Conservation (phyloP, 2,113 vertebrate species). For the Rhegmatorhina hoffmannsi region DNA sequence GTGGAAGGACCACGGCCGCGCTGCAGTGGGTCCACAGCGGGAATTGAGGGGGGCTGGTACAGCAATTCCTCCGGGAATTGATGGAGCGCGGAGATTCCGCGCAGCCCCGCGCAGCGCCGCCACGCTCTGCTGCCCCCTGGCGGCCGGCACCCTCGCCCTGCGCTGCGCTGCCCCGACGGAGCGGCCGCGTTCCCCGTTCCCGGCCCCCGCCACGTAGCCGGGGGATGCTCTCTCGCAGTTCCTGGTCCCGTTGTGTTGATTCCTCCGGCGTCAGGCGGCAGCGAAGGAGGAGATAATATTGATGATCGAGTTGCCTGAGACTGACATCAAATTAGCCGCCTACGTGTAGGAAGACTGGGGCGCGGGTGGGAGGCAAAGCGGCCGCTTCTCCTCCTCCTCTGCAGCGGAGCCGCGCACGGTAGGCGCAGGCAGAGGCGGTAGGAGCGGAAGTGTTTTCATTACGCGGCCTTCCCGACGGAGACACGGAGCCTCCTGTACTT, state of each 20-base stretch:
- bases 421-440: slow-evolving; percentile 66
- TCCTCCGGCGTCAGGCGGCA: slow-evolving; percentile 37
- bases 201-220: not conserved
- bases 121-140: slow-evolving; percentile 22
- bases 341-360: slow-evolving; percentile 74
- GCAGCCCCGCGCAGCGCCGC: not conserved
- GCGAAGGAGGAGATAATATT: slow-evolving; percentile 79
- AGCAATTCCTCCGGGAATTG: not conserved
- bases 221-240: not conserved
- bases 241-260: slow-evolving; percentile 11
- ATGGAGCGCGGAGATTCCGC: not conserved
- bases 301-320: slow-evolving; percentile 81
- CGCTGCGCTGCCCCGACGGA: not conserved
- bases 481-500: slow-evolving; percentile 84
- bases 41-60: not conserved
- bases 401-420: slow-evolving; percentile 70
- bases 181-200: not conserved
- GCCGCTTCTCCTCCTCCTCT: slow-evolving; percentile 62
- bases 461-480: slow-evolving; percentile 87
- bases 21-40: not conserved
- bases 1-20: not conserved
- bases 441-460: slow-evolving; percentile 80
- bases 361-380: slow-evolving; percentile 77
- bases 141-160: not conserved
- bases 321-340: slow-evolving; percentile 86